A percentile compares a stretch with the other conserved stretches of the same genome.
Conservation (phyloP, 2,888 invertebrate genomes). For the Chouioia cunea region DNA sequence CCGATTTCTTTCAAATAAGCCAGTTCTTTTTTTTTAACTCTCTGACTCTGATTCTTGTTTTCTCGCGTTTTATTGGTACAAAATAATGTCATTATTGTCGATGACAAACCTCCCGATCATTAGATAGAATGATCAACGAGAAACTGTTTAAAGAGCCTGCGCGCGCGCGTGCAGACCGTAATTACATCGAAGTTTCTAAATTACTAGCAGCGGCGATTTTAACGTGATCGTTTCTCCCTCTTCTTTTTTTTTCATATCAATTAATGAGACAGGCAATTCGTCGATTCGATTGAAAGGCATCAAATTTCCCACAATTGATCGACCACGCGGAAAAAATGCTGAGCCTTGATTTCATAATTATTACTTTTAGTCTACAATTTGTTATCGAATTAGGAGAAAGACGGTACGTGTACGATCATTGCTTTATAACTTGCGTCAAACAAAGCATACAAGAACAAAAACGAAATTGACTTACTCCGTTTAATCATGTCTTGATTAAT, state of each 20-base stretch:
- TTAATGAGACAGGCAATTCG: slow-evolving; percentile 31
- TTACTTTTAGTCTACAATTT: slow-evolving; percentile 34
- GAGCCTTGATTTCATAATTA: slow-evolving; percentile 19
- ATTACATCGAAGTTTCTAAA: slow-evolving; percentile 44
- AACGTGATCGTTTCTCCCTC: background rate
- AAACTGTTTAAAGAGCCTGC: slow-evolving; percentile 40
- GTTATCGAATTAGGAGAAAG: slow-evolving; percentile 8
- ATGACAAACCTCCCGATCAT: slow-evolving; percentile 41
- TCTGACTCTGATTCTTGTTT: slow-evolving; percentile 13
- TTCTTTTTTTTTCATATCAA: slow-evolving; percentile 16
- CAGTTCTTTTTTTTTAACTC: slow-evolving; percentile 11
- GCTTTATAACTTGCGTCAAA: background rate
- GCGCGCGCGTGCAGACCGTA: too few relatives aligned
- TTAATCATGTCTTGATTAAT: too few relatives aligned
- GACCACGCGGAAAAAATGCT: background rate
- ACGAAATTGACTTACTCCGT: too few relatives aligned
- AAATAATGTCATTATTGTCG: slow-evolving; percentile 43
- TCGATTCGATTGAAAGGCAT: background rate
- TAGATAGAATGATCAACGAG: slow-evolving; percentile 42
- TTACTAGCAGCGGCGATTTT: slow-evolving; percentile 36
- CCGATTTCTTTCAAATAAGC: slow-evolving; percentile 32
- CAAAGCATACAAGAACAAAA: too few relatives aligned
- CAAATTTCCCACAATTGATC: slow-evolving; percentile 33
- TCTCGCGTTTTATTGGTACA: slow-evolving; percentile 29
- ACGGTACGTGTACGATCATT: background rate